Base-by-base conservation (phyloP, 2,888 invertebrate genomes). In the Melipona bicolor region DNA sequence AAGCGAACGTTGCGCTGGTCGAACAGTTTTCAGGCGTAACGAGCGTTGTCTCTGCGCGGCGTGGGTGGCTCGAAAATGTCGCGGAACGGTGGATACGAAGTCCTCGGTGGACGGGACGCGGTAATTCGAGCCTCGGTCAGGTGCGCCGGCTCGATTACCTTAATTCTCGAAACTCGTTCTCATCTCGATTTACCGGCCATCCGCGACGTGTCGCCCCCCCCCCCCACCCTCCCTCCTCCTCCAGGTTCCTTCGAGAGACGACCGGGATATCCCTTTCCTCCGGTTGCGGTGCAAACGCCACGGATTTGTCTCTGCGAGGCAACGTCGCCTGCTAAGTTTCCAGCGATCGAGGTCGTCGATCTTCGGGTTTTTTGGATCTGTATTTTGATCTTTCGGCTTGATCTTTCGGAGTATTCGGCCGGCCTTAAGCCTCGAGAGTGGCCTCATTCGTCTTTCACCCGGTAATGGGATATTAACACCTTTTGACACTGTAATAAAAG, bases 101-200 rank as follows among this genome's bases (percentile, higher is more conserved):
- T 9, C 2, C 9, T 43, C 64, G 24, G 54, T 27, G 67, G 17
- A 78, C 64, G 27, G 62, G 79, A 69, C 77, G 43, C 43, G 75
- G 87, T 88, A 88, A 88, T 85, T 87, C 88, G 89, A 88, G 79
- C 81, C 82, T 77, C 83, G 87, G 84, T 90, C 90, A 90, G 90
- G 90, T 90, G 90, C 90, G 75, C 76, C 87, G 79, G 84, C 87
- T 90, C 90, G 87, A 86, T 90, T 90, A 90, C 89, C 90, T 90
- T 90, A 90, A 90, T 90, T 86, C 90, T 86, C 90, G 79, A 88
- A 88, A 90, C 90, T 90, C 84, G 90, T 90, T 90, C 87, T 80
- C 82, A 56, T 84, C 84, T 89, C 87, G 88, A 89, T 85, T 89
- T 85, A 88, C 89, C 70, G 67, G 76, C 19, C 79, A 61, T 61